Evolutionary conservation across 2,888 invertebrate species (phyloP), one percentile per base, ranked within the genome.

Genomic region (Xanthia icteritia): DNA sequence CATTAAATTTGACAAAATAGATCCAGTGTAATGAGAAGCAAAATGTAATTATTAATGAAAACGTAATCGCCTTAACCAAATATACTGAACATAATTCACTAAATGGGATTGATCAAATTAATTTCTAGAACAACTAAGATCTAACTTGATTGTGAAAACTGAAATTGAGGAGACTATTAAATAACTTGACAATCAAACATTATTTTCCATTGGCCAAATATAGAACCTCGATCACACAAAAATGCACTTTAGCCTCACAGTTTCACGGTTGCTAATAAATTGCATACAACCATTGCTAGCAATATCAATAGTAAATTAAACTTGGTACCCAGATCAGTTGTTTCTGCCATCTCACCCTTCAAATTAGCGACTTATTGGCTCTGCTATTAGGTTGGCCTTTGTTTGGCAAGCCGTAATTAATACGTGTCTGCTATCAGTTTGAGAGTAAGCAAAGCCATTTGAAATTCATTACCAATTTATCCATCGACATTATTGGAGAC

Each of bases 71-170:
- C 31, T 17, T 42, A 51, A 61, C 51, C 60, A 60, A 80, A 60
- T 54, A 60, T 36, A 27, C 45, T n/a, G 23, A 76, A 76, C 65
- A 68, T 71, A 78, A 77, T 75, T 48, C 56, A 45, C 67, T 63
- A 60, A 86, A 77, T 77, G 66, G 64, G 39, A 77, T 67, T 81
- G 39, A 66, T 81, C 54, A 65, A 85, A 79, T 76, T 67, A 77
- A 81, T 71, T 71, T 78, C 65, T 54, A 73, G 51, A 73, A 69
- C 65, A 84, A 70, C 63, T 73, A 58, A 75, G 36, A 36, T 76
- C 61, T 45, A 76, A 76, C 42, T 80, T 64, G 45, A 78, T 81
- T 72, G 68, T 56, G 63, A 77, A 73, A 71, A 73, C 65, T 81
- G 65, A 77, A 79, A 75, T 81, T 72, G 66, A 71, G 31, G 61